Evolutionary conservation across 2,888 invertebrate genomes (phyloP).

Genomic region (Oasisia sp.): DNA sequence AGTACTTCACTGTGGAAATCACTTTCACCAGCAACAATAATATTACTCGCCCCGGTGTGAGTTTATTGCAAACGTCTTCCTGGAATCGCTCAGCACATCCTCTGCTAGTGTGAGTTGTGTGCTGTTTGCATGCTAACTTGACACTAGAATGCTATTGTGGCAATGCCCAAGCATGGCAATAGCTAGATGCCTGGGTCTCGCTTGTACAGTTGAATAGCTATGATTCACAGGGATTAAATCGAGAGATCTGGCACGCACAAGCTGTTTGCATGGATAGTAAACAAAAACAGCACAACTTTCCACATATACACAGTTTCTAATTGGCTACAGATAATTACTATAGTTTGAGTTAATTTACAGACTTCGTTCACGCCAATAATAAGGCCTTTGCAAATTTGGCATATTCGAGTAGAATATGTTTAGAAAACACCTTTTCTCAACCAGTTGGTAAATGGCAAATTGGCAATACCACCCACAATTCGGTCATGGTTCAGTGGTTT

Average conservation of each 20-base stretch:
- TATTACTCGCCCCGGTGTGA: neutral
- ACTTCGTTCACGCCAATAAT: neutral
- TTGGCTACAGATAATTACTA: neutral
- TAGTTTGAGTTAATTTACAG: neutral
- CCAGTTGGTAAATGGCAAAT: neutral
- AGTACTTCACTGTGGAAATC: neutral
- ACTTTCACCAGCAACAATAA: neutral
- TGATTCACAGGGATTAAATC: neutral
- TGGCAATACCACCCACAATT: too few species aligned
- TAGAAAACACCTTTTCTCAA: neutral
- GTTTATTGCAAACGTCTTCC: slow-evolving; percentile 4
- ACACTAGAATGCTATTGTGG: neutral
- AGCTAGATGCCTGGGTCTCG: neutral
- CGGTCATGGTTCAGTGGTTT: too few species aligned
- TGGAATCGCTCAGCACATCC: neutral
- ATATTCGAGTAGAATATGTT: neutral
- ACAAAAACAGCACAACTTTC: neutral
- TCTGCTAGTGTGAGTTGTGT: neutral
- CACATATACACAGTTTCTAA: neutral
- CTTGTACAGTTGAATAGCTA: neutral
- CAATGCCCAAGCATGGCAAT: neutral
- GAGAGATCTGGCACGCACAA: neutral
- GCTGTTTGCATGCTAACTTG: slow-evolving; percentile 3
- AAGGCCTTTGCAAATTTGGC: neutral
- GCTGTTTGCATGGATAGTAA: neutral